Evolutionary conservation across 2,888 invertebrate species (phyloP).

Genomic region (Herminia tarsipennalis): DNA sequence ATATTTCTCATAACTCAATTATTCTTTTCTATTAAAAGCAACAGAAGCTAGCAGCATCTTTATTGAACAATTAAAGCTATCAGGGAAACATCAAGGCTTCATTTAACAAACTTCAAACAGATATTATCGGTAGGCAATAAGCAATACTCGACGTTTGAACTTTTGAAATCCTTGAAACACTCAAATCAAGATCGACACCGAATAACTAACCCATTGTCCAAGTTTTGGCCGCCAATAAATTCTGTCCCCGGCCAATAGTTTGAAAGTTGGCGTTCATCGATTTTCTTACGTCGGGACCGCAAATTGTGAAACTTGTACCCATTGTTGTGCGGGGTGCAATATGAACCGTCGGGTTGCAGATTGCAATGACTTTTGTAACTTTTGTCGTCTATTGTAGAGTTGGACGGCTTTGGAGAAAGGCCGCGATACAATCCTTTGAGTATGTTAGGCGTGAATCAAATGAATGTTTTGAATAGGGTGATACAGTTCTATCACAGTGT

Average conservation of each 20-base stretch:
- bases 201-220: constrained; percentile 71
- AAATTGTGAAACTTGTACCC: constrained; percentile 70
- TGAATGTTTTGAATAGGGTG: background rate
- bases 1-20: background rate
- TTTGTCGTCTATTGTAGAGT: constrained; percentile 49
- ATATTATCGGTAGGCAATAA: constrained; percentile 33
- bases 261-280: constrained; percentile 56
- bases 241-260: constrained; percentile 64
- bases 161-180: constrained; percentile 45
- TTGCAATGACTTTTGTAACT: constrained; percentile 68
- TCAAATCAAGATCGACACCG: constrained; percentile 61
- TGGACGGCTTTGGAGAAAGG: constrained; percentile 28
- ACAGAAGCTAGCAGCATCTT: background rate
- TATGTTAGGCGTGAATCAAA: constrained; percentile 2
- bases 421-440: constrained; percentile 27
- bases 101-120: constrained; percentile 18
- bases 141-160: constrained; percentile 41
- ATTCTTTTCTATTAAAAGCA: background rate
- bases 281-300: constrained; percentile 66
- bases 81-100: constrained; percentile 8
- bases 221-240: constrained; percentile 68
- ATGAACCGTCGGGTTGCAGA: constrained; percentile 68
- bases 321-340: constrained; percentile 69
- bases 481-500: no score
- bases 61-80: background rate